Evolutionary conservation across 2,888 invertebrate species (phyloP).

Genomic region (Dicycla oo): DNA sequence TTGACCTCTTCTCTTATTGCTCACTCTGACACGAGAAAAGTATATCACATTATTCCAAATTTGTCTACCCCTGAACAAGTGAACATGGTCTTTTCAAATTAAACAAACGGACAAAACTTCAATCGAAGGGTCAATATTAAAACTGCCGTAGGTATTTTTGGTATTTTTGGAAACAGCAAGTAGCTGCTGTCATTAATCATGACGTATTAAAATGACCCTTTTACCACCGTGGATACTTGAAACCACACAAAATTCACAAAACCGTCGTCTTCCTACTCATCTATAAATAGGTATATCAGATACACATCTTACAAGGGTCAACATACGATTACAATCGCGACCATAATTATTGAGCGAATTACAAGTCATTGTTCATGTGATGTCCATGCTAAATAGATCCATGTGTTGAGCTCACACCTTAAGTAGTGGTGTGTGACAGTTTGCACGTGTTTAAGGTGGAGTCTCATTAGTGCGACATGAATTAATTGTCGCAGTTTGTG

Average conservation of each 20-base stretch:
- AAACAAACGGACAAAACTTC: too few relatives aligned
- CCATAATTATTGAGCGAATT: conserved; percentile 58
- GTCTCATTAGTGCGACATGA: conserved; percentile 41
- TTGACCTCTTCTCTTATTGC: too few relatives aligned
- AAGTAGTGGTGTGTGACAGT: conserved; percentile 66
- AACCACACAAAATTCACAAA: too few relatives aligned
- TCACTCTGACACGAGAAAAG: too few relatives aligned
- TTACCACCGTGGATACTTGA: neutral
- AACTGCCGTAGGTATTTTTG: too few relatives aligned
- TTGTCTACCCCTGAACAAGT: neutral
- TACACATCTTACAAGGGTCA: conserved; percentile 45
- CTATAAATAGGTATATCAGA: conserved; percentile 1
- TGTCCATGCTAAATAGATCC: conserved; percentile 61
- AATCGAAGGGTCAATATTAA: neutral
- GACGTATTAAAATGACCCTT: neutral
- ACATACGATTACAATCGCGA: conserved; percentile 50
- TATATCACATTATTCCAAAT: too few relatives aligned
- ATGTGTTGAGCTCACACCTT: conserved; percentile 68
- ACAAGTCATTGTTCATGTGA: conserved; percentile 57
- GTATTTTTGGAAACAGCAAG: neutral
- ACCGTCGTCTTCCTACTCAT: neutral
- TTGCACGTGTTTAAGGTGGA: conserved; percentile 60
- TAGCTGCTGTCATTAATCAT: neutral
- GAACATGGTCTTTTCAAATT: neutral
- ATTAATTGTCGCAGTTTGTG: conserved; percentile 7